Evolutionary conservation across 1,140 invertebrate genomes (phyloP).

Genomic region (Conus betulinus): DNA sequence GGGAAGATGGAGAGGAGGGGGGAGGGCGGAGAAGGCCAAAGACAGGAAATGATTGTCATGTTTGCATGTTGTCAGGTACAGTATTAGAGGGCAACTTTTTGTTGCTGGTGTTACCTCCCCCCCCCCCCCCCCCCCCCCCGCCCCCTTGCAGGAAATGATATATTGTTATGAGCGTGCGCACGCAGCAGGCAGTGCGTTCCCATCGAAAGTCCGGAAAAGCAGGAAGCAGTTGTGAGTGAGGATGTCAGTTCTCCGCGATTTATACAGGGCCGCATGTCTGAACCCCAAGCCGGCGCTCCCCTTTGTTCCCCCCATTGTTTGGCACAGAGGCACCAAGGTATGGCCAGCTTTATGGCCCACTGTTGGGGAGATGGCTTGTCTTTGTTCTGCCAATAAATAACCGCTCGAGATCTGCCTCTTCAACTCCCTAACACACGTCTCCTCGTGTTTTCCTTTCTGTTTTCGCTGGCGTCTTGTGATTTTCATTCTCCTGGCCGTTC

Average conservation of each 20-base stretch:
- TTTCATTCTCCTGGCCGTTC: no score
- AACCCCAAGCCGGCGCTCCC: no score
- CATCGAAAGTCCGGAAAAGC: neutral
- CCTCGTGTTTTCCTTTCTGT: no score
- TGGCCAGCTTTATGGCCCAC: neutral
- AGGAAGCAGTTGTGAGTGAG: neutral
- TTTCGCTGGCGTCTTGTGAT: no score
- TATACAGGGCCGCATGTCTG: no score
- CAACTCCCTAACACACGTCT: no score
- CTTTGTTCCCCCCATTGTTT: neutral
- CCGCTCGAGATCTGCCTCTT: neutral
- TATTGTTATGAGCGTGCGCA: neutral
- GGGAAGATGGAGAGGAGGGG: neutral
- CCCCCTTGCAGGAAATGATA: neutral
- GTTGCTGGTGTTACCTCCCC: neutral
- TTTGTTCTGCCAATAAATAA: neutral
- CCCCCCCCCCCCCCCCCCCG: neutral
- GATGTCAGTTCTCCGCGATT: neutral
- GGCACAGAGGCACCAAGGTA: neutral
- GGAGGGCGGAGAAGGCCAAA: neutral
- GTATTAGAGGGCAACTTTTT: neutral
- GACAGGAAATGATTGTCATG: no score
- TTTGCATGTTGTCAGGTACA: no score
- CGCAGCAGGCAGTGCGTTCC: neutral
- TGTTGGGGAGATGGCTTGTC: neutral